These are phyloP conservation scores for Pyrocoelia pectoralis DNA, from an alignment of 2,888 invertebrate species.

Conservation along the genomic window DNA sequence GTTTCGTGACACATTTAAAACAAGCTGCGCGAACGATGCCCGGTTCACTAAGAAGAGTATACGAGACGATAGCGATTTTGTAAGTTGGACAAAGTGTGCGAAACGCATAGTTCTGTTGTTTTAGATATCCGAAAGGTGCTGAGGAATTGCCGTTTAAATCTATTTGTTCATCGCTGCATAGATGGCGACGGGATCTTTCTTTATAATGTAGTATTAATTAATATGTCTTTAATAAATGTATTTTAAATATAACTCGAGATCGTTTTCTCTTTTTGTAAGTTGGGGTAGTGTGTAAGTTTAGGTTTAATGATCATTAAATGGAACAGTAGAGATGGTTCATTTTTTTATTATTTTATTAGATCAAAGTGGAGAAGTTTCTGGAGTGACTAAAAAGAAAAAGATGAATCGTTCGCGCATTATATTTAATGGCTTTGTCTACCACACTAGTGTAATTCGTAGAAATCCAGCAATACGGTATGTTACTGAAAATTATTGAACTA, in stretches of 20 bases:
- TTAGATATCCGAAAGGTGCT: conserved; percentile 51
- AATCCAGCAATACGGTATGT: conserved; percentile 44
- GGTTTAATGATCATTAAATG: conserved; percentile 5
- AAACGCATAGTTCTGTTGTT: conserved; percentile 24
- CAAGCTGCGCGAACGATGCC: conserved; percentile 41
- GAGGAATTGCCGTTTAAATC: conserved; percentile 49
- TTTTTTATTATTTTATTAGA: conserved; percentile 33
- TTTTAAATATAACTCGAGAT: background rate
- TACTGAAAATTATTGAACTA: background rate
- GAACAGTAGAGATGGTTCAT: conserved; percentile 15
- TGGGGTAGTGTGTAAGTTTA: conserved; percentile 2
- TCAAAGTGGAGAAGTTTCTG: conserved; percentile 8
- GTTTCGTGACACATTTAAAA: conserved; percentile 48
- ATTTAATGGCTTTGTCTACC: conserved; percentile 46
- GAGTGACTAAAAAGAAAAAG: conserved; percentile 32
- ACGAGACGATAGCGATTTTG: conserved; percentile 51
- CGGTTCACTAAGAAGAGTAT: conserved; percentile 48
- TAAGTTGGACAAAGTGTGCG: conserved; percentile 40
- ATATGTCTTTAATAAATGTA: background rate
- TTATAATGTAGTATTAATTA: background rate
- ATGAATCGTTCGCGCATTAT: conserved; percentile 40
- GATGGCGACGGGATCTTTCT: conserved; percentile 44
- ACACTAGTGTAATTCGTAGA: conserved; percentile 45
- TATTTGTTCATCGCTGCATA: conserved; percentile 51
- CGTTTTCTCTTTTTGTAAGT: background rate